Evolutionary conservation across 2,113 vertebrate genomes (phyloP), one percentile per base, ranked within the genome.

Genomic region (Oryzias curvinotus): DNA sequence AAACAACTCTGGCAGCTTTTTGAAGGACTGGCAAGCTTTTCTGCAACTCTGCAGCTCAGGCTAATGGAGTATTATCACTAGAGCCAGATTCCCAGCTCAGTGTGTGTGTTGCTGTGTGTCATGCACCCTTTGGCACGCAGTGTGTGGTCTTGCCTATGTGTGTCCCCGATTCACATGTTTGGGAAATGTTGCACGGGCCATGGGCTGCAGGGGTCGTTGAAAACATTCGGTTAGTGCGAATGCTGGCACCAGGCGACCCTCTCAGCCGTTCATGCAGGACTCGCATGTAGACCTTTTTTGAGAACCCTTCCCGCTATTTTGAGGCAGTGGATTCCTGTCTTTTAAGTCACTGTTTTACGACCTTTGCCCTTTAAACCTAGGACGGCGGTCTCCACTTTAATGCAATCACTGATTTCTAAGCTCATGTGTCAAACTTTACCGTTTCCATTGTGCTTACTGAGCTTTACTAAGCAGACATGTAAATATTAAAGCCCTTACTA

Each of bases 11-110:
- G 90, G 90, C 89, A 90, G 87, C 86, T 85, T 86, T 88, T 87
- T 89, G 84, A 86, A 87, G 84, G 84, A 82, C 80, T 91, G 90
- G 86, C 85, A 85, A 70, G 81, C 75, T 73, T 80, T 81, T 81
- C 77, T 85, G 78, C 80, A 87, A 84, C 84, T 81, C 77, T 85
- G 78, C 80, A 87, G 85, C 84, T 84, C 73, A 56, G 85, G 78
- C 89, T 92, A 92, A 91, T 91, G 88, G 90, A 90, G 88, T 79
- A 87, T 90, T 90, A 90, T 89, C 81, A 78, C 59, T 76, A 58
- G 80, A 83, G 88, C 88, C 89, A 90, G 87, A 85, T 91, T 91
- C 87, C 87, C 87, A 88, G 85, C 78, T 84, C 77, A 75, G 75
- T 76, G 71, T 77, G 74, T 76, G 68, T 72, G 28, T 45, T 7